Conservation (phyloP, 1,140 invertebrate species). For the Bicyclus anynana region DNA sequence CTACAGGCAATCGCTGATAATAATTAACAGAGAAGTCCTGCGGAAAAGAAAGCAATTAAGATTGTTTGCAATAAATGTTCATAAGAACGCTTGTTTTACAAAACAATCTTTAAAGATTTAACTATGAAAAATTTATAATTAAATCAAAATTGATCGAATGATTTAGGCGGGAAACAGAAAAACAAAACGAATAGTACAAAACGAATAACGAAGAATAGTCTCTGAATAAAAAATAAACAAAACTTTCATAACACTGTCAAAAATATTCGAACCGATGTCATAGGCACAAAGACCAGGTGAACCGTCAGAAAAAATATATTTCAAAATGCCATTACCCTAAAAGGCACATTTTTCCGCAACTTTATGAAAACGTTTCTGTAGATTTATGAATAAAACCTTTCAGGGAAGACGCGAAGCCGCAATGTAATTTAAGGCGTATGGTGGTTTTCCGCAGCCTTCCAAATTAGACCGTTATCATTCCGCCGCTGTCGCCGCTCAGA, state of each 20-base stretch:
- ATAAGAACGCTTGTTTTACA: no score
- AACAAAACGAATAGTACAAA: no score
- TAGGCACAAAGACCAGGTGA: slow-evolving; percentile 11
- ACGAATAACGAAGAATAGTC: no score
- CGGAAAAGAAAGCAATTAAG: no score
- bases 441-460: slow-evolving; percentile 51
- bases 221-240: no score
- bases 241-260: neutral
- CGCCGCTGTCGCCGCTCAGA: slow-evolving; percentile 64
- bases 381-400: slow-evolving; percentile 77
- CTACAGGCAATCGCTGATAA: no score
- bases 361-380: slow-evolving; percentile 71
- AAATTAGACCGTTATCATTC: slow-evolving; percentile 76
- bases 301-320: slow-evolving; percentile 34
- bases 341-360: slow-evolving; percentile 59
- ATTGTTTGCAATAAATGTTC: no score
- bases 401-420: slow-evolving; percentile 60
- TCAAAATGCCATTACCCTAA: slow-evolving; percentile 50
- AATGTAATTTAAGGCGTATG: slow-evolving; percentile 71
- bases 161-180: no score
- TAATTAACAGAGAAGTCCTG: no score
- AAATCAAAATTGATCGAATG: no score
- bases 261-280: slow-evolving; percentile 2
- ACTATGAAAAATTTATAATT: no score
- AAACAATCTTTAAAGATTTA: no score